Conservation (phyloP, 2,113 vertebrate species). For the Boulengerochromis microlepis region DNA sequence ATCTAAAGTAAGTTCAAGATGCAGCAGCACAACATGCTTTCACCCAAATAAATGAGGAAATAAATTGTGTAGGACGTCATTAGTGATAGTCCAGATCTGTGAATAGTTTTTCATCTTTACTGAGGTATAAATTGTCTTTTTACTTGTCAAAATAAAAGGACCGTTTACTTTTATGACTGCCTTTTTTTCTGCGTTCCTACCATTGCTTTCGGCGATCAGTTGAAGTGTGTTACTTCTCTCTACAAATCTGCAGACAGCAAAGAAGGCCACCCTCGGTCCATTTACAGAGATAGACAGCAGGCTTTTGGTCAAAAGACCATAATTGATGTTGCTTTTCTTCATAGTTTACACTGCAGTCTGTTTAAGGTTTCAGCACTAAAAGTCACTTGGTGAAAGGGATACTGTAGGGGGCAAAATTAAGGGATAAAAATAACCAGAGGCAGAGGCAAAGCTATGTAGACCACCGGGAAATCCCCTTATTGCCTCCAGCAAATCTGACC, state of each 20-base stretch:
- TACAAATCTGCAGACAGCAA: background rate
- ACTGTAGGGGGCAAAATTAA: background rate
- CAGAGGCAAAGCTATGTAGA: background rate
- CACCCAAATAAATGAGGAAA: background rate
- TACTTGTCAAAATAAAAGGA: background rate
- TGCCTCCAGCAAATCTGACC: background rate
- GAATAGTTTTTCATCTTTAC: background rate
- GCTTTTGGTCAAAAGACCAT: background rate
- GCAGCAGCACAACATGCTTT: background rate
- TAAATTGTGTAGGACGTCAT: background rate
- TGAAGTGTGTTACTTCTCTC: background rate
- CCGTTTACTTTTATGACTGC: background rate
- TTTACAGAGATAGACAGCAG: background rate
- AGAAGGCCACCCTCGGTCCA: background rate
- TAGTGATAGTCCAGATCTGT: background rate
- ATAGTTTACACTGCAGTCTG: background rate
- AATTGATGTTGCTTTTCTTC: background rate
- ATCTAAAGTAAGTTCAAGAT: background rate
- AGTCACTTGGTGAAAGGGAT: background rate
- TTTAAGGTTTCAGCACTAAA: background rate
- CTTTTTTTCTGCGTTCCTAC: background rate
- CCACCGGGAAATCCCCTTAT: background rate
- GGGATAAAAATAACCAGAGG: background rate
- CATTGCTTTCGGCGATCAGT: fast-evolving
- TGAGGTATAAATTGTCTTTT: background rate